Conservation (phyloP, 37 sponge, comb jelly and placozoan species). For the Chondrilla cf. caribensis region DNA sequence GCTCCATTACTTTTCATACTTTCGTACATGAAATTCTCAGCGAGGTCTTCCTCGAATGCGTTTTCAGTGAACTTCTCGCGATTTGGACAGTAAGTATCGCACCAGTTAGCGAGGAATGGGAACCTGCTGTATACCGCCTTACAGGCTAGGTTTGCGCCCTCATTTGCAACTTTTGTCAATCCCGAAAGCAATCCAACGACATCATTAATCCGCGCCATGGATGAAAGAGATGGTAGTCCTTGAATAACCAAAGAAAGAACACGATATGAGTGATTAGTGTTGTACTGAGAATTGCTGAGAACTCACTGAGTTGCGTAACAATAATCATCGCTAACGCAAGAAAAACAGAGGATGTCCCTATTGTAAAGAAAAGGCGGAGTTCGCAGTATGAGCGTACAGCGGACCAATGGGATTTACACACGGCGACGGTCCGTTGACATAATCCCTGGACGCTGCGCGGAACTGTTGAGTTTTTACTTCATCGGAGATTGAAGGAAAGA, state of each 20-base stretch:
- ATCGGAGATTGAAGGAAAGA: no score
- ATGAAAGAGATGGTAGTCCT: no score
- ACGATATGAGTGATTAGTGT: no score
- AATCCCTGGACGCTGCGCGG: no score
- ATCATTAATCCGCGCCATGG: slow-evolving; percentile 13
- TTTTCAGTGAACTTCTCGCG: neutral
- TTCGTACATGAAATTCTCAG: neutral
- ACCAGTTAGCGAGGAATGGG: neutral
- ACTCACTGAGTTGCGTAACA: neutral
- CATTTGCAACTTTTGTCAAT: neutral
- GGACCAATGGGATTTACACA: slow-evolving; percentile 6
- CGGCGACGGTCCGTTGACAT: neutral
- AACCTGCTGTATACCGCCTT: neutral
- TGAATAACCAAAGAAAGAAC: no score
- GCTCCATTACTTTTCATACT: neutral
- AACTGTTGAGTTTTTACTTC: no score
- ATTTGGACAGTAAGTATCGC: neutral
- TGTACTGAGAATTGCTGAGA: no score
- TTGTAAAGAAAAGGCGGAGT: neutral
- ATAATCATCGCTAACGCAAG: neutral
- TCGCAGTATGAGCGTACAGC: neutral
- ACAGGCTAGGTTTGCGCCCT: neutral
- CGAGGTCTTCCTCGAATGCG: slow-evolving; percentile 17
- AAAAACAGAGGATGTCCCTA: neutral
- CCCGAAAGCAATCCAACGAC: neutral